These are phyloP conservation scores for Melanotaenia trifasciata DNA, from an alignment of 2,797 vertebrate species.

Conservation along the genomic window DNA sequence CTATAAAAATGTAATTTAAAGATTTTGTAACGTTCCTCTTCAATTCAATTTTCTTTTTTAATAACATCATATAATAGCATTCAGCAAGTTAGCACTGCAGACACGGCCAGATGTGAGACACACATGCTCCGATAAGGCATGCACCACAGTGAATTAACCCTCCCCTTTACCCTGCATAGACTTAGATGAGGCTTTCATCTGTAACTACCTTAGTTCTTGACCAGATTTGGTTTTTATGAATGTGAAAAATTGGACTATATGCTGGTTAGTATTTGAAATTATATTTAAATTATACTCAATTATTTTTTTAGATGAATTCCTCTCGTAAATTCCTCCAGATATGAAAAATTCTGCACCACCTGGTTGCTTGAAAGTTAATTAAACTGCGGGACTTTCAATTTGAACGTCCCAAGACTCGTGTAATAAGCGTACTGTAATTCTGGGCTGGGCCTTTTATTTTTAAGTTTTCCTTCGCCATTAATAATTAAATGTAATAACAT, in stretches of 20 bases:
- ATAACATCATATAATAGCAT: conserved; percentile 24
- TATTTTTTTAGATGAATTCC: not conserved
- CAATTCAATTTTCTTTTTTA: conserved; percentile 59
- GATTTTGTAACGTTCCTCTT: conserved; percentile 69
- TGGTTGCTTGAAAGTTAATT: too few species aligned
- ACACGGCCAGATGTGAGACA: not conserved
- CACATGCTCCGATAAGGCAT: not conserved
- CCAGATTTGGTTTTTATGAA: not conserved
- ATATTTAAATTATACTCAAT: too few species aligned
- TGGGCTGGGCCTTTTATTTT: too few species aligned
- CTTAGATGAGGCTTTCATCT: not conserved
- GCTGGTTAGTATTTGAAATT: too few species aligned
- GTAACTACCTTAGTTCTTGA: not conserved
- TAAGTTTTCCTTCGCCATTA: too few species aligned
- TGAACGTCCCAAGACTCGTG: too few species aligned
- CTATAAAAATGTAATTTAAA: conserved; percentile 2
- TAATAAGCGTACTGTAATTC: too few species aligned
- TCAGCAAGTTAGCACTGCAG: conserved; percentile 8
- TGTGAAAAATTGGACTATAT: too few species aligned
- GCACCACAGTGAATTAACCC: not conserved
- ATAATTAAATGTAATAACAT: too few species aligned
- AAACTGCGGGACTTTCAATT: too few species aligned
- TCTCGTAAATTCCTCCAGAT: too few species aligned
- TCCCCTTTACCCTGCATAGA: not conserved
- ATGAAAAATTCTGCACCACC: too few species aligned